phyloP scores from a whole-genome alignment of 2,113 vertebrate species.

The Struthidea cinerea region DNA sequence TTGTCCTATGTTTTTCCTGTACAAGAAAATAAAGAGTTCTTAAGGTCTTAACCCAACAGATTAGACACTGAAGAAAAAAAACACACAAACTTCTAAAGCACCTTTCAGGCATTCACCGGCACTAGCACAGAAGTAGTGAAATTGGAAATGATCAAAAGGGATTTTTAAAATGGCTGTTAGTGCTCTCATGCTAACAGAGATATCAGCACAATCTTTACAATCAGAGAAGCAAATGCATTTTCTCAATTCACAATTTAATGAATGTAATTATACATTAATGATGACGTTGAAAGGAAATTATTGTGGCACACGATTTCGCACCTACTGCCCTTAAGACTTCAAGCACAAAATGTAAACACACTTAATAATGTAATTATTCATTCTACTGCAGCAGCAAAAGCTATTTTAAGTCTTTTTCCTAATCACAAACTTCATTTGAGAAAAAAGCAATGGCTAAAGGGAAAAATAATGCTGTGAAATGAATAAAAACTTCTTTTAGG shows the following conservation, averaged over 20 bases:
- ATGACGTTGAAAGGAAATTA: neutral
- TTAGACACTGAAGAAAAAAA: neutral
- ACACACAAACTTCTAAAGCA: neutral
- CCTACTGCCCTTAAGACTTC: neutral
- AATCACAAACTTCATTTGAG: neutral
- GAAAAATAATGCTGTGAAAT: neutral
- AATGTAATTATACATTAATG: slow-evolving; percentile 9
- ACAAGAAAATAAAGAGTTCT: neutral
- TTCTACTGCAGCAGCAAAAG: neutral
- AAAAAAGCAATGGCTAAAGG: neutral
- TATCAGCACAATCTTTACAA: neutral
- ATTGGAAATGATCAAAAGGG: neutral
- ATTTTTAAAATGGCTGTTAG: neutral
- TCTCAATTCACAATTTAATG: neutral
- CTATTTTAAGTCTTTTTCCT: neutral
- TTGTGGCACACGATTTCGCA: neutral
- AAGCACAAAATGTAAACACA: slow-evolving; percentile 8
- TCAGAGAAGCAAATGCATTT: neutral
- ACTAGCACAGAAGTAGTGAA: neutral
- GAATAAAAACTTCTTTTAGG: neutral
- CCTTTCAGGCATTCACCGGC: neutral
- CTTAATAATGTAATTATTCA: too few relatives aligned
- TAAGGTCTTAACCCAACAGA: neutral
- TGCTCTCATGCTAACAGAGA: neutral
- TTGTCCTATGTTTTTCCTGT: neutral